phyloP scores from a whole-genome alignment of 2,888 invertebrate genomes.

The Drosophila paramelanica region DNA sequence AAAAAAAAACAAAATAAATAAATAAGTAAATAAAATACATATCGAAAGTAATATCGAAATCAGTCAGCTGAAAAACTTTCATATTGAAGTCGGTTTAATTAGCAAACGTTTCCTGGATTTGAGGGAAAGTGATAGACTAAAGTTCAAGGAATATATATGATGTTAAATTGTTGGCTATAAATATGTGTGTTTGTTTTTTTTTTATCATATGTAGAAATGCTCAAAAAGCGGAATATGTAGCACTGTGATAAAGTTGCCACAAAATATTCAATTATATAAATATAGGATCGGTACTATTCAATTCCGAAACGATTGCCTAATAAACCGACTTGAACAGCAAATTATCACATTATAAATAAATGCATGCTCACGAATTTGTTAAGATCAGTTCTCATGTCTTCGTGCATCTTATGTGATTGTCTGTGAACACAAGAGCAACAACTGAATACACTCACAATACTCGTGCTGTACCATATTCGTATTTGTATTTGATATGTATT shows the following conservation, averaged over 20 bases:
- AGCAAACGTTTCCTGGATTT: conserved; percentile 11
- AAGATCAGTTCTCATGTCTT: neutral
- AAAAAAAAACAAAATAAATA: neutral
- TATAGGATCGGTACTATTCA: conserved; percentile 10
- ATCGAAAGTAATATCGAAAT: conserved; percentile 14
- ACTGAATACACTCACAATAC: conserved; percentile 18
- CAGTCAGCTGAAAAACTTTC: neutral
- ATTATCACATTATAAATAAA: conserved; percentile 11
- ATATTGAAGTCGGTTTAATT: conserved; percentile 19
- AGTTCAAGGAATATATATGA: conserved; percentile 26
- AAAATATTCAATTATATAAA: conserved; percentile 15
- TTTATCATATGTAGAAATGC: conserved; percentile 16
- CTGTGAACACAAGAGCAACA: conserved; percentile 7
- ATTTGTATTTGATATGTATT: conserved; percentile 22
- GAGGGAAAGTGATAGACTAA: conserved; percentile 29
- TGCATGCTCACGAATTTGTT: conserved; percentile 38
- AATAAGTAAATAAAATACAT: conserved; percentile 5
- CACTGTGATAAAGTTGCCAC: conserved; percentile 42
- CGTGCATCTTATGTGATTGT: conserved; percentile 35
- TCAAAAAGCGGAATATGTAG: conserved; percentile 26
- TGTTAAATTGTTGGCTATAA: conserved; percentile 2
- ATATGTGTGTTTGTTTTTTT: conserved; percentile 7
- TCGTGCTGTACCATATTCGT: conserved; percentile 8
- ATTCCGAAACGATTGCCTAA: conserved; percentile 17
- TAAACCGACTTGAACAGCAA: conserved; percentile 9